Base-by-base conservation (phyloP, 2,888 invertebrate genomes). In the Amphimallon solstitiale region DNA sequence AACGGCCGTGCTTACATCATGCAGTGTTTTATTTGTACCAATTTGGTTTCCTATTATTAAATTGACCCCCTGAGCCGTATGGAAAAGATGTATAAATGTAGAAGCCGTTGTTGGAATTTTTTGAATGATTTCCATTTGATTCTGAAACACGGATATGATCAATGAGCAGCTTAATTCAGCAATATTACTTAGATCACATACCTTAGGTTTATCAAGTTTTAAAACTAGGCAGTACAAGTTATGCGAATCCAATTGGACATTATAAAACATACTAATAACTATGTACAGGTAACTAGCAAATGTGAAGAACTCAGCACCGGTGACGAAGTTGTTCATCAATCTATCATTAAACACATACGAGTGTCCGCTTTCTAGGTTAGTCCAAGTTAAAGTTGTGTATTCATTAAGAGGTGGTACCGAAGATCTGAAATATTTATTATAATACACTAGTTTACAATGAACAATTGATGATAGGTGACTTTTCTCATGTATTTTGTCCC, bases 241-340 rank as follows among this genome's bases (percentile, higher is more conserved):
- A 61, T 80, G 76, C 1, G 75, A 76, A 66, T 79, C 73, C 4
- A 65, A 23, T 10, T 71, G 59, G 6, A 76, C 72, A 67, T 81
- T 78, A 67, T 79, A 81, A 71, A 75, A 78, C 68, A 72, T 72
- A 12, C 76, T 76, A 40, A 81, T 67, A 15, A 82, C 68, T 6
- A 74, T 72, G 65, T 80, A 82, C 1, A 77, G 73, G 43, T 71
- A 66, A 17, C 69, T 74, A 63, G 75, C 70, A 2, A 73, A 40
- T 2, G 75, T 71, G 67, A 81, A 82, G 70, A 78, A 81, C 67
- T 80, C 74, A 1, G 76, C 81, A 35, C 75, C 78, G 61, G 77
- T 79, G 23, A 81, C 74, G 60, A 79, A 81, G 6, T 81, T 80
- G 2, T 69, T 71, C 15, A 71, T 71, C 29, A 77, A 72, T 48